Evolutionary conservation across 2,113 vertebrate species (phyloP), one percentile per base, ranked within the genome.

Genomic region (Asarcornis scutulata): DNA sequence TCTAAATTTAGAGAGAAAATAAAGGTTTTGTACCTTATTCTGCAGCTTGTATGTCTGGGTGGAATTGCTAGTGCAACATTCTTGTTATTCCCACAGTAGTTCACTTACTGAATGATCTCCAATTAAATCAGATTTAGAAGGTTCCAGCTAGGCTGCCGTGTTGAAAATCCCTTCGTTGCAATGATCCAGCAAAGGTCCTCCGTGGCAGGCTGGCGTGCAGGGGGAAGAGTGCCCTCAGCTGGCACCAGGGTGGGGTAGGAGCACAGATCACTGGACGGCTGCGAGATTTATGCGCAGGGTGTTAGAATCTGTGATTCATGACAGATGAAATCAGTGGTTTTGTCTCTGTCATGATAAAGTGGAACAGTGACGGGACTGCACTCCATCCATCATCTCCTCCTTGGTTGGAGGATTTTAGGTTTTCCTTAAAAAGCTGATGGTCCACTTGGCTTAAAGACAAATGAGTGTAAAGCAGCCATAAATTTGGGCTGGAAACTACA

Each of bases 211-310:
- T 38, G 4, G 64, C 2, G 13, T 56, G 59, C 42, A 25, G 60
- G 25, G 63, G 6, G 81, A 67, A 88, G 94, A 26, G 71, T 84
- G 79, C 81, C 68, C 86, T 88, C 59, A 29, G 68, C 91, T 86
- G 88, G 86, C 91, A 58, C 32, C 3, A 2, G 63, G 5, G 2
- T 31, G 50, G 8, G 69, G 38, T 4, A 42, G 48, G 66, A 76
- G 38, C 36, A 8, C 6, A 3, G 72, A 8, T 38, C 1, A 1
- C 3, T 8, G 68, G 14, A 0, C 0, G 5, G 2, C 74, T 1
- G 2, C 7, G 3, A 0, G 91, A 64, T 82, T 18, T 42, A 60
- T 56, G 31, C 31, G 0, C 58, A 1, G 0, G 0, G 0, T 17
- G 29, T 17, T 38, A 0, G 0, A 6, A 5, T 9, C 83, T 21